Conservation (phyloP, 2,888 invertebrate genomes). For the Operophtera brumata region DNA sequence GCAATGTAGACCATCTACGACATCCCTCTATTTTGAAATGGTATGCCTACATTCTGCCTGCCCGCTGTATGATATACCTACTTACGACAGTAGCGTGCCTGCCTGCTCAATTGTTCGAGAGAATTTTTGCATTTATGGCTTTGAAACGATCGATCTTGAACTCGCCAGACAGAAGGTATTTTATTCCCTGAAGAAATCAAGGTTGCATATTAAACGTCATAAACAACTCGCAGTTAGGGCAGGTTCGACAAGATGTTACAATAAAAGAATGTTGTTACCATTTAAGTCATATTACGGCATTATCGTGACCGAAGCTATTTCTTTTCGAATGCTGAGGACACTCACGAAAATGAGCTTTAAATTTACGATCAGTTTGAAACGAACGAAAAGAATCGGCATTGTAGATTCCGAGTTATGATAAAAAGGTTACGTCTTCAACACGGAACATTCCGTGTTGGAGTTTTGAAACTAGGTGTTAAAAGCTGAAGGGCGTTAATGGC, state of each 20-base stretch:
- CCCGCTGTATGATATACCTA: not conserved
- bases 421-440: constrained; percentile 40
- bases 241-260: constrained; percentile 66
- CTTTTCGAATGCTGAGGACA: constrained; percentile 61
- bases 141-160: constrained; percentile 49
- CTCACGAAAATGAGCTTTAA: constrained; percentile 67
- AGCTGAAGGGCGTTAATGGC: constrained; percentile 31
- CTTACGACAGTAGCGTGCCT: constrained; percentile 6
- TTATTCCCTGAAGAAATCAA: constrained; percentile 47
- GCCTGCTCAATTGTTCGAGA: constrained; percentile 20
- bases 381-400: constrained; percentile 47
- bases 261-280: constrained; percentile 58
- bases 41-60: too few relatives aligned
- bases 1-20: too few relatives aligned
- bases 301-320: constrained; percentile 70
- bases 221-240: constrained; percentile 58
- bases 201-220: constrained; percentile 56
- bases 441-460: constrained; percentile 39
- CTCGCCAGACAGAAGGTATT: constrained; percentile 48
- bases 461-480: constrained; percentile 16
- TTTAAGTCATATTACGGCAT: constrained; percentile 64
- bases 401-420: constrained; percentile 47
- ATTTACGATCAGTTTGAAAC: constrained; percentile 60
- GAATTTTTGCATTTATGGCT: constrained; percentile 19
- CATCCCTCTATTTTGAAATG: too few relatives aligned